Percentiles rank a stretch among this genome's conserved stretches.
phyloP scores from a whole-genome alignment of 2,797 vertebrate species.

The Protonibea diacanthus region DNA sequence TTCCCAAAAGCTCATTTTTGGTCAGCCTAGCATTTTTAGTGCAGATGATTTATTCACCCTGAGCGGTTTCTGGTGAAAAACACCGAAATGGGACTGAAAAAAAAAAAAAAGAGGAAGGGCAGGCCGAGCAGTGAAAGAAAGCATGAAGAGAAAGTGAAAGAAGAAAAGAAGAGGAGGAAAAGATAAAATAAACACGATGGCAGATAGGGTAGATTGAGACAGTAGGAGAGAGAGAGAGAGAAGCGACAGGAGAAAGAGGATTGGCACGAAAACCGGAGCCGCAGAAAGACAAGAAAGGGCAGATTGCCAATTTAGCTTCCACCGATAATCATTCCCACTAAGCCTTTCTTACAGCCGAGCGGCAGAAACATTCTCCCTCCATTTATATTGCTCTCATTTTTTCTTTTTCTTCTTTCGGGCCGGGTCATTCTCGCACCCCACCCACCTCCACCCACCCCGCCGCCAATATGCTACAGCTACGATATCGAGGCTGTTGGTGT shows the following conservation, averaged over 20 bases:
- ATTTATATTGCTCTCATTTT: constrained; percentile 55
- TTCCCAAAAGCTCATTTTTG: neutral
- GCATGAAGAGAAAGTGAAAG: neutral
- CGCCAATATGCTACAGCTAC: constrained; percentile 37
- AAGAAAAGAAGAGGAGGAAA: neutral
- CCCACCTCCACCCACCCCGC: neutral
- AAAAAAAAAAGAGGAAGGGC: neutral
- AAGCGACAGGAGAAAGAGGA: constrained; percentile 30
- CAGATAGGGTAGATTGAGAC: constrained; percentile 22
- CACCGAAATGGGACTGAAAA: neutral
- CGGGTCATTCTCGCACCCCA: constrained; percentile 34
- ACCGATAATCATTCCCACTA: constrained; percentile 67
- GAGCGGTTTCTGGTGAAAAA: neutral
- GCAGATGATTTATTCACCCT: constrained; percentile 9
- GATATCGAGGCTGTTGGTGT: constrained; percentile 30
- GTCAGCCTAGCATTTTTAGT: neutral
- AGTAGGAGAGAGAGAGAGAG: constrained; percentile 8
- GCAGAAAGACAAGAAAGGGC: constrained; percentile 59
- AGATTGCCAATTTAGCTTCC: constrained; percentile 76
- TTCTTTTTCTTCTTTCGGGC: constrained; percentile 3
- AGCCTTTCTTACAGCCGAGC: constrained; percentile 58
- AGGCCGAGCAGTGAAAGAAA: neutral
- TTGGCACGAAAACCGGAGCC: constrained; percentile 37
- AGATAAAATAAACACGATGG: too few relatives aligned
- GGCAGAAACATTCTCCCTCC: constrained; percentile 51